Base-by-base conservation (phyloP, 2,113 vertebrate genomes). In the Ophthalmolycus amberensis region DNA sequence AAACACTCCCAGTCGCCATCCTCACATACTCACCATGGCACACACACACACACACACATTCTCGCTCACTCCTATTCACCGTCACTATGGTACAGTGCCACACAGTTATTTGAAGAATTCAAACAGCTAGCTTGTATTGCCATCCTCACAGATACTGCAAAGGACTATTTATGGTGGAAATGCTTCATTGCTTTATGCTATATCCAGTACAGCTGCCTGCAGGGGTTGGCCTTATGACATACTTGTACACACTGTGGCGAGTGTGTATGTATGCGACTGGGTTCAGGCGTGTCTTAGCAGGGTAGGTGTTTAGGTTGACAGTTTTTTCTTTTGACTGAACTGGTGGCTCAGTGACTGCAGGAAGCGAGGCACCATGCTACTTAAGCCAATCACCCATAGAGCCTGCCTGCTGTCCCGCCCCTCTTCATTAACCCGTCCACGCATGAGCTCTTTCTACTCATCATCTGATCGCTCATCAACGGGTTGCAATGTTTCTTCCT, bases 381-480 rank as follows among this genome's bases (percentile, higher is more conserved):
- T 91, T 91, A 89, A 94, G 82, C 86, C 90, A 80, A 75, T 76
- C 85, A 90, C 90, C 86, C 82, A 85, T 56, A 25, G 86, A 92
- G 85, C 70, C 65, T 52, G 71, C 90, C 92, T 87, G 89, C 90
- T 90, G 91, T 80, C 73, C 82, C 37, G 22, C 79, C 83, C 74
- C 65, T 81, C 79, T 86, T 63, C 73, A 52, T 82, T 75, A 42
- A 64, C 73, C 62, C 77, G 59, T 70, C 75, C 79, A 63, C 40
- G 71, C 63, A 77, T 82, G 42, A 75, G 65, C 64, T 77, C 27
- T 80, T 52, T 69, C 62, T 50, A 58, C 62, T 80, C 42, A 63
- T 88, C 73, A 76, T 75, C 20, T 77, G 2, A 81, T 75, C 69
- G 54, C 52, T 77, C 54, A 42, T 75, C 64, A 80, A 22, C 46